A percentile compares a stretch with the other conserved stretches of the same genome.
These are phyloP conservation scores for Chlamydotis undulata DNA, from an alignment of 2,113 vertebrate species.

Conservation along the genomic window DNA sequence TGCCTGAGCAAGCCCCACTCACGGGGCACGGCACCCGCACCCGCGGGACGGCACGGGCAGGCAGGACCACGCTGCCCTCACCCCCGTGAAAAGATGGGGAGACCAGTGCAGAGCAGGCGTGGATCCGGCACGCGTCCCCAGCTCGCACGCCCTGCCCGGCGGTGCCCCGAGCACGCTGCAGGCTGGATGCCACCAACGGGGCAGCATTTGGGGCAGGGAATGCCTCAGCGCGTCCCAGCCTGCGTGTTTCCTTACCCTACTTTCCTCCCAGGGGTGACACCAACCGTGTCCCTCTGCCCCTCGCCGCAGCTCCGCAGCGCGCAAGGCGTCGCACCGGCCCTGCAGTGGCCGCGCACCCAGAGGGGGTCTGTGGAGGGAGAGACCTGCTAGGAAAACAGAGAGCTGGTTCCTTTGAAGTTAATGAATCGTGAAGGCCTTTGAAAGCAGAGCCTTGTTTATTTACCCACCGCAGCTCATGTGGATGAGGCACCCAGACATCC, in stretches of 20 bases:
- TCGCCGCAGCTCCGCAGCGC: rapidly evolving
- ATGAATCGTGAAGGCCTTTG: constrained; percentile 68
- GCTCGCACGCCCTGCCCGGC: neutral
- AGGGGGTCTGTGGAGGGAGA: neutral
- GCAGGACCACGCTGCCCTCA: rapidly evolving
- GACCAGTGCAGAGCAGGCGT: neutral
- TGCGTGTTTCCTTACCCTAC: neutral
- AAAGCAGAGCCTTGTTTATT: constrained; percentile 68
- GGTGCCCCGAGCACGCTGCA: rapidly evolving
- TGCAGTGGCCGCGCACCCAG: neutral
- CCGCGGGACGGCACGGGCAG: neutral
- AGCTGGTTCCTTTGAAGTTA: constrained; percentile 54
- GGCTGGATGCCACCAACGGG: neutral
- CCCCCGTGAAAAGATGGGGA: neutral
- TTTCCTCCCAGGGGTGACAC: neutral
- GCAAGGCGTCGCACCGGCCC: neutral
- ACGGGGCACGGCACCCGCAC: neutral
- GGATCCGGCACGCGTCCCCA: rapidly evolving
- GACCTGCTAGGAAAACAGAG: constrained; percentile 48
- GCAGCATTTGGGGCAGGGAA: neutral
- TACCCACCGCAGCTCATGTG: constrained; percentile 48
- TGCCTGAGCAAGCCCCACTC: neutral
- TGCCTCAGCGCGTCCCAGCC: neutral
- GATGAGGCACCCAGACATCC: constrained; percentile 18
- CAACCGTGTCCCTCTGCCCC: neutral